Evolutionary conservation across 2,888 invertebrate species (phyloP).

Genomic region (Plutella xylostella): DNA sequence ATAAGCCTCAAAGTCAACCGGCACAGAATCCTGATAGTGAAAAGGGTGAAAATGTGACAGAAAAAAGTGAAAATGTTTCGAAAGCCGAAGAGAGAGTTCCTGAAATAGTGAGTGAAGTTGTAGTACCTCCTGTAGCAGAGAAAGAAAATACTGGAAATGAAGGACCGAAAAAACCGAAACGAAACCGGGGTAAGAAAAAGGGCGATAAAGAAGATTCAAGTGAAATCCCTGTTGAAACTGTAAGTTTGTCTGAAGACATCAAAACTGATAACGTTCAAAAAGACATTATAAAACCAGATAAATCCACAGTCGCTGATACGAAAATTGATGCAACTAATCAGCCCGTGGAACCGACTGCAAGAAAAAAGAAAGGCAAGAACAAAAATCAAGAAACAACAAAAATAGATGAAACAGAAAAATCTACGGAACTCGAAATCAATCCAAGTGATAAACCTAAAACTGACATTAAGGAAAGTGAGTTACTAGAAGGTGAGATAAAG

Average conservation of each 20-base stretch:
- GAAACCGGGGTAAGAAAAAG: constrained; percentile 57
- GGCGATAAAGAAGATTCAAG: constrained; percentile 24
- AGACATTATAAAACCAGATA: not conserved
- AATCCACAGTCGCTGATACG: not conserved
- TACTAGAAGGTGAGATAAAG: constrained; percentile 28
- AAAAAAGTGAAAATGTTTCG: constrained; percentile 7
- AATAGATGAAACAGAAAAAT: constrained; percentile 10
- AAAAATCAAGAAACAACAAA: constrained; percentile 16
- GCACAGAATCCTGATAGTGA: constrained; percentile 21
- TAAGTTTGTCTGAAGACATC: constrained; percentile 5
- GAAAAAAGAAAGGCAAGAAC: constrained; percentile 53
- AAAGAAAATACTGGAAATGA: constrained; percentile 23
- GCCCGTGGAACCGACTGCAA: constrained; percentile 29
- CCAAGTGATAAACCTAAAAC: no score
- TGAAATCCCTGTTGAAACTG: not conserved
- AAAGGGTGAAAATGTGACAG: constrained; percentile 13
- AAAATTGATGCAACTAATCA: constrained; percentile 11
- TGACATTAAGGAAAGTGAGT: constrained; percentile 4
- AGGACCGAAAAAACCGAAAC: constrained; percentile 56
- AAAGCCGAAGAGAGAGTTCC: constrained; percentile 22
- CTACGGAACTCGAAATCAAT: no score
- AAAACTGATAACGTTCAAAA: constrained; percentile 3
- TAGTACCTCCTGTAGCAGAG: constrained; percentile 14
- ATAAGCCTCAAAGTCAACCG: constrained; percentile 29
- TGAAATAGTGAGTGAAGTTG: constrained; percentile 27